These are phyloP conservation scores for Cephus rjabovi DNA, from an alignment of 2,888 invertebrate genomes.

Conservation along the genomic window DNA sequence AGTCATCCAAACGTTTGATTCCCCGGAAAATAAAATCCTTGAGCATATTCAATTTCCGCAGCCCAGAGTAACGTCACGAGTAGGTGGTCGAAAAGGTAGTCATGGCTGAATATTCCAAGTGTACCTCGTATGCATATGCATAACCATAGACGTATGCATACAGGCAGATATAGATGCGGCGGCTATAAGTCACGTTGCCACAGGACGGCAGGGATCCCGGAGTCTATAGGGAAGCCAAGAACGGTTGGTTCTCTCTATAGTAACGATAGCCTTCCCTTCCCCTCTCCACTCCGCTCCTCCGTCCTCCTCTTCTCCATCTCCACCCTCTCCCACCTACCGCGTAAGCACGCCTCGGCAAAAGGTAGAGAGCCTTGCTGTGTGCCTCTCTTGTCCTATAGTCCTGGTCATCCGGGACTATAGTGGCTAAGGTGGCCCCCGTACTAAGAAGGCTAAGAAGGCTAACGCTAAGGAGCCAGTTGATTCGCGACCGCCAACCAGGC, in stretches of 20 bases:
- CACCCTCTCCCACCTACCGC: not conserved
- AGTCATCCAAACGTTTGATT: not conserved
- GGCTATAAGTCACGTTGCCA: not conserved
- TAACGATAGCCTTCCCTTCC: not conserved
- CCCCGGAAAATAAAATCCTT: not conserved
- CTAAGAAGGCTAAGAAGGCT: not conserved
- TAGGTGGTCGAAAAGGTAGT: not conserved
- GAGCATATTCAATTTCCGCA: not conserved
- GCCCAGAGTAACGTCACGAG: not conserved
- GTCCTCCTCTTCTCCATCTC: not conserved
- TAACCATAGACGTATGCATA: not conserved
- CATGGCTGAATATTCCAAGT: slow-evolving; percentile 1
- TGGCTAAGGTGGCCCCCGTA: slow-evolving; percentile 38
- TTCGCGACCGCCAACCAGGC: slow-evolving; percentile 60
- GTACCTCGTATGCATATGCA: not conserved
- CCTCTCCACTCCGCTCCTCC: not conserved
- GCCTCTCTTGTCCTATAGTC: slow-evolving; percentile 36
- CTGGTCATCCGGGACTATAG: slow-evolving; percentile 44
- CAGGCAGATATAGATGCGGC: not conserved
- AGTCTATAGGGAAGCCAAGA: not conserved
- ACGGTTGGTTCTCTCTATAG: not conserved
- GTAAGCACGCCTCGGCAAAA: not conserved
- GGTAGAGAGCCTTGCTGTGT: not conserved
- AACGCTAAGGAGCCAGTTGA: slow-evolving; percentile 50
- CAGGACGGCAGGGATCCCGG: not conserved